Conservation (phyloP, 1,140 invertebrate genomes). For the Cheumatopsyche charites region DNA sequence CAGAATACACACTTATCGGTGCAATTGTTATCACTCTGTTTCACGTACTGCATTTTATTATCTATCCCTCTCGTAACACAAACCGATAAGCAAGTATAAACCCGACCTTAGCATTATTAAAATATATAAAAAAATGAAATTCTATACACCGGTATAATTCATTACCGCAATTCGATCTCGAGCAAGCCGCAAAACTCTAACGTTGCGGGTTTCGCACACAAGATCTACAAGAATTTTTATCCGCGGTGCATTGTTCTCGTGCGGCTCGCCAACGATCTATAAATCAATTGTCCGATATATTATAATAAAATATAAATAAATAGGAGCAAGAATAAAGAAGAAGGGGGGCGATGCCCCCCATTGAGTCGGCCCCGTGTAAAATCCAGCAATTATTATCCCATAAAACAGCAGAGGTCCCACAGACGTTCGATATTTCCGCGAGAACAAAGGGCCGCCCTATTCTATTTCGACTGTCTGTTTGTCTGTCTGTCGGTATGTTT, state of each 20-base stretch:
- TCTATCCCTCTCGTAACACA: no score
- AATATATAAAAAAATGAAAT: no score
- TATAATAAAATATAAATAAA: constrained; percentile 2
- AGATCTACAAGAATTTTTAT: neutral
- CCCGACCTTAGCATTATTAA: no score
- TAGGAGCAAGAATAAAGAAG: neutral
- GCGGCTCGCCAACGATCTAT: constrained; percentile 7
- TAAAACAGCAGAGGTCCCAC: constrained; percentile 39
- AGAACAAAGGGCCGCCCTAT: constrained; percentile 34
- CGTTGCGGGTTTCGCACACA: constrained; percentile 13
- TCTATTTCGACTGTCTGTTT: constrained; percentile 9
- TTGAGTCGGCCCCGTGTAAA: constrained; percentile 20
- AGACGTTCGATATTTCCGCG: constrained; percentile 24
- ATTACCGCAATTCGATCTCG: constrained; percentile 14
- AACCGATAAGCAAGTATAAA: no score
- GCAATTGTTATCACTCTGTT: no score
- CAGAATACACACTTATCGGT: no score
- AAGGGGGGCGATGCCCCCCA: constrained; percentile 26
- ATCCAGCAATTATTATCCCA: constrained; percentile 39
- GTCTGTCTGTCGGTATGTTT: neutral
- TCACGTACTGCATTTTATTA: no score
- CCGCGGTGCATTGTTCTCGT: constrained; percentile 15
- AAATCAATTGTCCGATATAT: constrained; percentile 30
- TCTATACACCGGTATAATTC: neutral
- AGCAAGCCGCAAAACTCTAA: constrained; percentile 18